Conservation (phyloP, 2,888 invertebrate species). For the Cephus rjabovi region DNA sequence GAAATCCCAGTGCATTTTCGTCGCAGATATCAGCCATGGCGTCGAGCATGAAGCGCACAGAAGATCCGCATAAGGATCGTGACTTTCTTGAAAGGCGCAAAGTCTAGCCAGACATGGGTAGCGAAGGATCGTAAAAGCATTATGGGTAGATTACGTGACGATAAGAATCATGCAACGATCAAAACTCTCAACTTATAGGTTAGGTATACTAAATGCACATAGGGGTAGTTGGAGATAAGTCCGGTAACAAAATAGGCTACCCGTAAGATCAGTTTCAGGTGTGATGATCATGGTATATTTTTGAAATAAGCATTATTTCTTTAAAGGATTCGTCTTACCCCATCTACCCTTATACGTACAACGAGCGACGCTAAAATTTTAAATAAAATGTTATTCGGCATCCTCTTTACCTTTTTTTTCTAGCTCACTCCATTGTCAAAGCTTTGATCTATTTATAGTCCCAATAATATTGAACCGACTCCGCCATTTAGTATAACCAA, state of each 20-base stretch:
- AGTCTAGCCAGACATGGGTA: neutral
- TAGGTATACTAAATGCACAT: neutral
- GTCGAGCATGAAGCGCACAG: conserved; percentile 24
- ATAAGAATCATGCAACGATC: neutral
- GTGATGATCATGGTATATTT: neutral
- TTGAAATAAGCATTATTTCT: neutral
- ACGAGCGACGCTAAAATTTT: neutral
- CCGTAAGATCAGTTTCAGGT: neutral
- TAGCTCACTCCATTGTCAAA: neutral
- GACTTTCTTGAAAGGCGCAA: neutral
- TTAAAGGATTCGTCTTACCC: neutral
- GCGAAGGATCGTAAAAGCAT: neutral
- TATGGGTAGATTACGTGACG: neutral
- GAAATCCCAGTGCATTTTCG: conserved; percentile 43
- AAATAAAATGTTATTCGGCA: neutral
- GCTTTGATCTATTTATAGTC: neutral
- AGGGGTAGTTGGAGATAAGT: neutral
- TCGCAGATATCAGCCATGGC: conserved; percentile 31
- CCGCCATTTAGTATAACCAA: conserved; percentile 15
- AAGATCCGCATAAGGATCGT: conserved; percentile 1
- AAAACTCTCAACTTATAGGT: neutral
- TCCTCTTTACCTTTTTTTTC: neutral
- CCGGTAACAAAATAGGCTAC: neutral
- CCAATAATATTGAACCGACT: neutral
- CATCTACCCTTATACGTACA: neutral